Conservation (phyloP, 37 sponge, comb jelly and placozoan genomes). For the Beroe forskalii region DNA sequence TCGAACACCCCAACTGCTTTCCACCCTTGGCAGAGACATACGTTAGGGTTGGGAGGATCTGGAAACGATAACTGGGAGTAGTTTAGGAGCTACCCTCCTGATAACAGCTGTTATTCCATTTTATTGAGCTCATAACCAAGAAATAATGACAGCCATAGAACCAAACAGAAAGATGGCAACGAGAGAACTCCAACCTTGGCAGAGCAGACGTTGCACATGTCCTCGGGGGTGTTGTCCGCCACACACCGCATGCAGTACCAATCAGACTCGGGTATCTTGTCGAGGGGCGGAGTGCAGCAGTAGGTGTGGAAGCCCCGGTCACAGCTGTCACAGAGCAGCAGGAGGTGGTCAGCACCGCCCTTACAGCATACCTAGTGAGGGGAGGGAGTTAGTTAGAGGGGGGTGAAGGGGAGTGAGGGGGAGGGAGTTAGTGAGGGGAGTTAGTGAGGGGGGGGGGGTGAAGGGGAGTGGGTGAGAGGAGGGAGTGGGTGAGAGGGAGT, state of each 20-base stretch:
- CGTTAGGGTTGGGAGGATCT: too few species aligned
- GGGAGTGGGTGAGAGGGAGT: too few species aligned
- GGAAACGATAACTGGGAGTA: too few species aligned
- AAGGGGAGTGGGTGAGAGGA: too few species aligned
- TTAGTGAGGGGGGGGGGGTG: too few species aligned
- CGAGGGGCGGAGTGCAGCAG: slow-evolving; percentile 91
- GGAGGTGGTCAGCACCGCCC: slow-evolving; percentile 82
- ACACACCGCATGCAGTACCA: slow-evolving; percentile 85
- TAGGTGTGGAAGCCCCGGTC: slow-evolving; percentile 92
- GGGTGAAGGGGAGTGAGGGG: too few species aligned
- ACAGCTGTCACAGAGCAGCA: slow-evolving; percentile 90
- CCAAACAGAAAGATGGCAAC: not conserved
- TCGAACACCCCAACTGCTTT: slow-evolving; percentile 69
- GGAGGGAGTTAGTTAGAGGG: too few species aligned
- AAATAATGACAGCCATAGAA: not conserved
- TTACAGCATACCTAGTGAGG: slow-evolving; percentile 80
- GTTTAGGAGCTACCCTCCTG: too few species aligned
- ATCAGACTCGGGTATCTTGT: slow-evolving; percentile 81
- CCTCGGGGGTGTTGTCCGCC: slow-evolving; percentile 10
- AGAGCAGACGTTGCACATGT: not conserved
- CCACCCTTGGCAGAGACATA: too few species aligned
- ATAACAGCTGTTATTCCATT: too few species aligned
- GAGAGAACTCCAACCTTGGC: slow-evolving; percentile 31
- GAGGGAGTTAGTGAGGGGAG: too few species aligned
- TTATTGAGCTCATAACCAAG: not conserved